Conservation (phyloP, 2,113 vertebrate species). For the Myrmecophaga tridactyla region DNA sequence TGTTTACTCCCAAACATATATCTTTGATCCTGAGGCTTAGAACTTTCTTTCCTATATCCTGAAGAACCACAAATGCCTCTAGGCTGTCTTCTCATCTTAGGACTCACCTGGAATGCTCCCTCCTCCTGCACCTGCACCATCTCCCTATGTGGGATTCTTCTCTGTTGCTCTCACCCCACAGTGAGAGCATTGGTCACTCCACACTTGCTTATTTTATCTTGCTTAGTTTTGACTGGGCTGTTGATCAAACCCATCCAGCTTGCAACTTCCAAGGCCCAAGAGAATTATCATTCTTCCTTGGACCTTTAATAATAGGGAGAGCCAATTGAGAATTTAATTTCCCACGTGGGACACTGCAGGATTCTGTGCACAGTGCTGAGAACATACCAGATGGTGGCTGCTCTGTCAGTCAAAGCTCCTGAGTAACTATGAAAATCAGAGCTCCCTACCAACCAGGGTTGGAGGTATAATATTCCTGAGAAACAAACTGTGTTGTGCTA, state of each 20-base stretch:
- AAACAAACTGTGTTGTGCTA: background rate
- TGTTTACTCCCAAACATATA: background rate
- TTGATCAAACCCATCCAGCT: background rate
- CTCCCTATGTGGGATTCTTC: accelerated
- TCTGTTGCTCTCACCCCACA: no score
- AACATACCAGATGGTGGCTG: background rate
- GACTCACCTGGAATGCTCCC: accelerated
- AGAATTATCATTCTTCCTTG: background rate
- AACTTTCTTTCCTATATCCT: background rate
- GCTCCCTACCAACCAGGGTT: background rate
- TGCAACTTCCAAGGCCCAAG: background rate
- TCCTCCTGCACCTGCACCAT: accelerated
- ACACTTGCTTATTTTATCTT: background rate
- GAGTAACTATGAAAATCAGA: background rate
- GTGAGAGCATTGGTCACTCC: no score
- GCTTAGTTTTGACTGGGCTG: accelerated
- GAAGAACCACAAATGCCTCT: accelerated
- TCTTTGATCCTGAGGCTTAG: background rate
- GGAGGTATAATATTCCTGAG: background rate
- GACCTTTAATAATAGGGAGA: no score
- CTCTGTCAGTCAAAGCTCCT: background rate
- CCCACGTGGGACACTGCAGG: accelerated
- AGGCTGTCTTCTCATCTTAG: background rate
- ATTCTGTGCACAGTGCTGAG: background rate
- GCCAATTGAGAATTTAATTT: background rate